Conservation (phyloP, 1,140 invertebrate species). For the Drosophila ananassae region DNA sequence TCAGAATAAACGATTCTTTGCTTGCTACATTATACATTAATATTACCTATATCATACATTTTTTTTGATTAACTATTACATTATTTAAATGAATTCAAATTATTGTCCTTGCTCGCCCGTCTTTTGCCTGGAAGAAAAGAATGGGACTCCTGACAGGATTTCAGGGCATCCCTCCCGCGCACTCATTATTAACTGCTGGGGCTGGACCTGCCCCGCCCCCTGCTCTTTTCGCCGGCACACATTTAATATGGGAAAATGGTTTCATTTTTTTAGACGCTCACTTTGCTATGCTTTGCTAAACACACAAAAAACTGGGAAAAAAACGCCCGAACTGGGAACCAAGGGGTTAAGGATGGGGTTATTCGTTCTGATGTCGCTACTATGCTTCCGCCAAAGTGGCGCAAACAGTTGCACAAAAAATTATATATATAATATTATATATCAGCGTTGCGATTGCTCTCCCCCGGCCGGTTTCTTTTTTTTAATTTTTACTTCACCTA, state of each 20-base stretch:
- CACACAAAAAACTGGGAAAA: conserved; percentile 38
- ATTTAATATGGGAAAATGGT: conserved; percentile 81
- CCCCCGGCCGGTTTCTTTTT: conserved; percentile 16
- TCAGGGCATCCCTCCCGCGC: conserved; percentile 2
- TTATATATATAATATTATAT: conserved; percentile 29
- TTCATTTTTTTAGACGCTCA: conserved; percentile 76
- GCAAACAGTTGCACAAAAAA: conserved; percentile 63
- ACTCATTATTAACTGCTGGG: conserved; percentile 59
- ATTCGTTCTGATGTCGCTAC: conserved; percentile 65
- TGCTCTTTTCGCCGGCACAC: conserved; percentile 57
- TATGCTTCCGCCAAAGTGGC: conserved; percentile 79
- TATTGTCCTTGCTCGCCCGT: too few relatives aligned
- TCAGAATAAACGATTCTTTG: too few relatives aligned
- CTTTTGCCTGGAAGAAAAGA: background rate
- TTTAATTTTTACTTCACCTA: background rate
- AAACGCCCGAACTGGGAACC: conserved; percentile 26
- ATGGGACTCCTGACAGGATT: background rate
- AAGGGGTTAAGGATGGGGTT: conserved; percentile 8
- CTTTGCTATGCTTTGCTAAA: conserved; percentile 59
- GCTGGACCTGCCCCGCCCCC: conserved; percentile 1
- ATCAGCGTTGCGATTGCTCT: conserved; percentile 36
- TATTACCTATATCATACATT: too few relatives aligned
- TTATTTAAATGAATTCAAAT: too few relatives aligned
- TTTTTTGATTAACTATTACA: too few relatives aligned
- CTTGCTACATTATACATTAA: too few relatives aligned